Evolutionary conservation across 2,797 vertebrate genomes (phyloP).

Genomic region (Hydrocynus forskahlii): DNA sequence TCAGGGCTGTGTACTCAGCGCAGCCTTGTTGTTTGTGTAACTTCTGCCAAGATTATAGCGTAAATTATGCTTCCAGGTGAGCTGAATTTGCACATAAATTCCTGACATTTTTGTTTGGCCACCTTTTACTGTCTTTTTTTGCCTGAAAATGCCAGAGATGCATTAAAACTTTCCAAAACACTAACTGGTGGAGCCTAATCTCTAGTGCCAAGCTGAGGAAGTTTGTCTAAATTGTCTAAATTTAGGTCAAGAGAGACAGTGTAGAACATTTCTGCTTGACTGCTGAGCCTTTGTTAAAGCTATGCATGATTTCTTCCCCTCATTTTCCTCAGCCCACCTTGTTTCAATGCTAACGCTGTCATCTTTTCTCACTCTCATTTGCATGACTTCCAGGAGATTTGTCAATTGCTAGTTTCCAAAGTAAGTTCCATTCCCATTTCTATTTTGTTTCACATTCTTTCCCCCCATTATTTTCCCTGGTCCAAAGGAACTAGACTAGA

Average conservation of each 20-base stretch:
- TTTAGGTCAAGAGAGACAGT: neutral
- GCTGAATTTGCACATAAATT: neutral
- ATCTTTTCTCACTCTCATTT: conserved; percentile 65
- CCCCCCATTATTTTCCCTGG: conserved; percentile 8
- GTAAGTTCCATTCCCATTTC: conserved; percentile 69
- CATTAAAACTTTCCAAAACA: too few relatives aligned
- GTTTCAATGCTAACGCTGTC: conserved; percentile 52
- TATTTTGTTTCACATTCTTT: conserved; percentile 11
- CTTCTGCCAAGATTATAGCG: neutral
- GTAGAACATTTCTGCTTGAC: conserved; percentile 1
- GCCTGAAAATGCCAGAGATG: neutral
- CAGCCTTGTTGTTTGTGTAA: neutral
- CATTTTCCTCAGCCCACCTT: conserved; percentile 9
- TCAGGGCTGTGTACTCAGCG: neutral
- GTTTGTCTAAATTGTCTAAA: too few relatives aligned
- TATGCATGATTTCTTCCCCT: conserved; percentile 38
- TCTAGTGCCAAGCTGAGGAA: too few relatives aligned
- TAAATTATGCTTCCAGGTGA: conserved; percentile 21
- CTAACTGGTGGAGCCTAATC: too few relatives aligned
- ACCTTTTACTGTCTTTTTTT: too few relatives aligned
- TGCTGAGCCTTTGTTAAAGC: conserved; percentile 25
- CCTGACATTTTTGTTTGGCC: neutral
- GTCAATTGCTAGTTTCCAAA: conserved; percentile 82
- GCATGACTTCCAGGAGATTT: conserved; percentile 75
- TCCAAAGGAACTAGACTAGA: neutral